Evolutionary conservation across 2,888 invertebrate species (phyloP).

Genomic region (Apamea anceps): DNA sequence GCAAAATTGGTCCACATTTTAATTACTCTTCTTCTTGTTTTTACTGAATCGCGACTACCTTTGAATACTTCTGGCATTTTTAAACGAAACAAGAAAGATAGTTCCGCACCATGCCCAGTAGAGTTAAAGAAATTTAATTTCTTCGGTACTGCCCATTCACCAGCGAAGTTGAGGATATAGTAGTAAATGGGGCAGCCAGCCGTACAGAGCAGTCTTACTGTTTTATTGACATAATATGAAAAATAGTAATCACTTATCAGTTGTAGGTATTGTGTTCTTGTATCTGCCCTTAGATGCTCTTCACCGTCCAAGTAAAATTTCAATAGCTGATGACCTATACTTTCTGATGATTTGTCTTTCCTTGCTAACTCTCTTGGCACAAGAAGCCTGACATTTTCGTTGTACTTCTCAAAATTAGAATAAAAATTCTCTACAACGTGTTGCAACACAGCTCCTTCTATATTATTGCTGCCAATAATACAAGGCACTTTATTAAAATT

Average conservation of each 20-base stretch:
- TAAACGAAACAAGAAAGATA: constrained; percentile 81
- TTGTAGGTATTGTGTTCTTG: constrained; percentile 81
- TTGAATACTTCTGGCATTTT: constrained; percentile 74
- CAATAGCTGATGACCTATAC: constrained; percentile 80
- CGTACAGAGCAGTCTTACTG: constrained; percentile 79
- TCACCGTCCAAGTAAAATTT: constrained; percentile 83
- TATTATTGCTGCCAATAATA: constrained; percentile 84
- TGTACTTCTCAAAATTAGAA: constrained; percentile 79
- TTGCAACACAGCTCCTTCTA: constrained; percentile 79
- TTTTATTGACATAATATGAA: constrained; percentile 83
- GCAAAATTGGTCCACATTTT: constrained; percentile 89
- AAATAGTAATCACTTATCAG: constrained; percentile 85
- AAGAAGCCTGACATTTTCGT: constrained; percentile 77
- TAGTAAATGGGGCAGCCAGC: constrained; percentile 80
- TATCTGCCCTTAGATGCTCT: constrained; percentile 76
- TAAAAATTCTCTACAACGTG: constrained; percentile 76
- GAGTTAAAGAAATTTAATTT: constrained; percentile 76
- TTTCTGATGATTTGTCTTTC: constrained; percentile 72
- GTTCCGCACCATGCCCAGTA: constrained; percentile 82
- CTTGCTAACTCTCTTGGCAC: constrained; percentile 79
- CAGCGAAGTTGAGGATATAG: constrained; percentile 81
- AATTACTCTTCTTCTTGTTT: constrained; percentile 80
- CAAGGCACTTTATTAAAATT: constrained; percentile 85
- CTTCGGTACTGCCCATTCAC: constrained; percentile 81
- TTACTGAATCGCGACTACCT: constrained; percentile 81